A percentile compares a stretch with the other conserved stretches of the same genome.
phyloP scores from a whole-genome alignment of 1,140 invertebrate genomes.

The Drosophila mauritiana region DNA sequence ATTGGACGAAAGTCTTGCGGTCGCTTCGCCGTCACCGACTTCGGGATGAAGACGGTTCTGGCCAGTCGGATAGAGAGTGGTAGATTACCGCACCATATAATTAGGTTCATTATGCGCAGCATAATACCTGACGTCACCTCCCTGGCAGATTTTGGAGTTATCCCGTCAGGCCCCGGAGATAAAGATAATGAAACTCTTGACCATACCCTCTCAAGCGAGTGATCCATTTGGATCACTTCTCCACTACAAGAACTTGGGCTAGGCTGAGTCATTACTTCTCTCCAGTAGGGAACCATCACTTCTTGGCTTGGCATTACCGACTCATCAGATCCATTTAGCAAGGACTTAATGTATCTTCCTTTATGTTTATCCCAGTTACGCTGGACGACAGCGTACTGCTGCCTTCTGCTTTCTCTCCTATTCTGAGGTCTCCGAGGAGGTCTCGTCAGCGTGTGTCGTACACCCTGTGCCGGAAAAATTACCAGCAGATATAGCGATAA shows the following conservation, averaged over 20 bases:
- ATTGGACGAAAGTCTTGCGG: constrained; percentile 38
- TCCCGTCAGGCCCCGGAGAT: constrained; percentile 17
- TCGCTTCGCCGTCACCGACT: constrained; percentile 6
- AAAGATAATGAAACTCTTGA: constrained; percentile 3
- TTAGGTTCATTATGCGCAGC: constrained; percentile 32
- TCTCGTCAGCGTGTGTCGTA: constrained; percentile 6
- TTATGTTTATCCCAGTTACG: constrained; percentile 22
- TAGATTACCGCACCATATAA: constrained; percentile 28
- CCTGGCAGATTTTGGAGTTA: constrained; percentile 7
- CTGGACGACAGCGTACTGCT: constrained; percentile 24
- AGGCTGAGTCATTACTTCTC: constrained; percentile 12
- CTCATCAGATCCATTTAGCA: not conserved
- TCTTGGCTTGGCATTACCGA: not conserved
- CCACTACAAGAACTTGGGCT: not conserved
- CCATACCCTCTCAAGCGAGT: constrained; percentile 14
- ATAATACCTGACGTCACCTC: constrained; percentile 12
- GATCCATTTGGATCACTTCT: not conserved
- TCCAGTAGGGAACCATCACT: constrained; percentile 10
- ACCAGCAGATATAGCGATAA: too few species aligned
- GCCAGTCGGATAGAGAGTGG: constrained; percentile 11
- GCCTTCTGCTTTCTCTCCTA: constrained; percentile 7
- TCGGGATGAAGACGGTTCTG: constrained; percentile 39
- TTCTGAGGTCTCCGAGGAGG: constrained; percentile 2
- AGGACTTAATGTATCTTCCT: not conserved
- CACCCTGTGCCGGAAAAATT: not conserved